Conservation (phyloP, 2,797 vertebrate genomes). For the Danio jaintianensis region DNA sequence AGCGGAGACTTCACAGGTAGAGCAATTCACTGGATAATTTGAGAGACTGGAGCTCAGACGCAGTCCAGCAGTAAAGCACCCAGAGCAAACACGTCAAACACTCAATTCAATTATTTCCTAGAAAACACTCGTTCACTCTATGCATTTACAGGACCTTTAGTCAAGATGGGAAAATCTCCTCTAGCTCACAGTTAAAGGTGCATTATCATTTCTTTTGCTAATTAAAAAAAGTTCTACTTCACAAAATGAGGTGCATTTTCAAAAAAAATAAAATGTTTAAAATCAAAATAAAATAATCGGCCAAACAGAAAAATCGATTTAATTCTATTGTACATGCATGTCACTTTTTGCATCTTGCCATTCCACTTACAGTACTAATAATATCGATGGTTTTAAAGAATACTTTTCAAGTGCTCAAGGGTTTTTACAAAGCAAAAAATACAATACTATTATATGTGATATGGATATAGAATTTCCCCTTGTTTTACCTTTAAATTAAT, state of each 20-base stretch:
- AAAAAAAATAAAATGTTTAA: background rate
- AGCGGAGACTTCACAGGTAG: constrained; percentile 66
- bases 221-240: constrained; percentile 5
- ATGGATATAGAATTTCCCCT: too few species aligned
- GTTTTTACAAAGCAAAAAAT: background rate
- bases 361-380: background rate
- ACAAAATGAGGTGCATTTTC: background rate
- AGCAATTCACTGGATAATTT: constrained; percentile 70
- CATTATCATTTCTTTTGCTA: background rate
- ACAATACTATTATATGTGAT: too few species aligned
- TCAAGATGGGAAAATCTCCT: constrained; percentile 21
- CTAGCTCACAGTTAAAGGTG: constrained; percentile 1
- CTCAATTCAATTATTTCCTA: constrained; percentile 59
- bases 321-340: background rate
- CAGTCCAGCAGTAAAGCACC: constrained; percentile 55
- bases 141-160: constrained; percentile 33
- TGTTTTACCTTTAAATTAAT: too few species aligned
- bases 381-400: background rate
- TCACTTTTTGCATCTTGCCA: background rate
- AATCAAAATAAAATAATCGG: background rate
- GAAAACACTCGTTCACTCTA: constrained; percentile 38
- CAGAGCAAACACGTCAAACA: constrained; percentile 41
- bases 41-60: constrained; percentile 39
- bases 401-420: background rate
- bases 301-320: background rate